Percentiles rank a stretch among this genome's conserved stretches.
Evolutionary conservation across 2,888 invertebrate genomes (phyloP).

Genomic region (Formica aserva): DNA sequence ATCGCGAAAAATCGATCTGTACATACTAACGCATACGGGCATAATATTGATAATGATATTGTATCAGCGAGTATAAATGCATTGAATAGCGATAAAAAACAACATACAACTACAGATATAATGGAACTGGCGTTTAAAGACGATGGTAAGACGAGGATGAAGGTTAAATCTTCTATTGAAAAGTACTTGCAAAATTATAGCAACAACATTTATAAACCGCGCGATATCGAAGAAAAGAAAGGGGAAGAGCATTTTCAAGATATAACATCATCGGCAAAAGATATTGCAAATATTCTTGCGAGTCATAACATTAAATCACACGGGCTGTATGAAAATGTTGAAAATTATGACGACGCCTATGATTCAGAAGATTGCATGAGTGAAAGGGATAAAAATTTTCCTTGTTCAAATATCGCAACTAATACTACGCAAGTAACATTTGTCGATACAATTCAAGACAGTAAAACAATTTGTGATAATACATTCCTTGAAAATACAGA

Average conservation of each 20-base stretch:
- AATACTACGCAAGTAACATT: not conserved
- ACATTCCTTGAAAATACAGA: not conserved
- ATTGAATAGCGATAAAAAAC: slow-evolving; percentile 18
- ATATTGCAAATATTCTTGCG: slow-evolving; percentile 66
- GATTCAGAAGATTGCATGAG: slow-evolving; percentile 12
- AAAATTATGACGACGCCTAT: not conserved
- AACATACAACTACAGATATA: not conserved
- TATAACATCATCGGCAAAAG: slow-evolving; percentile 49
- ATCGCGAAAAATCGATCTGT: slow-evolving; percentile 5
- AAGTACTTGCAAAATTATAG: slow-evolving; percentile 48
- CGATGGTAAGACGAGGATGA: not conserved
- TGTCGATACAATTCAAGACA: not conserved
- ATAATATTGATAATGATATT: not conserved
- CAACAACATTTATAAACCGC: not conserved
- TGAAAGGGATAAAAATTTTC: not conserved
- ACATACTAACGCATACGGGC: not conserved
- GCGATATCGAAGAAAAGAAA: not conserved
- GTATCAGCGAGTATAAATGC: not conserved
- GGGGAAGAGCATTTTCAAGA: not conserved
- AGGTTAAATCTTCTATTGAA: slow-evolving; percentile 40
- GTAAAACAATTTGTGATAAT: not conserved
- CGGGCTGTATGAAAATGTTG: slow-evolving; percentile 39
- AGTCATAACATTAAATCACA: slow-evolving; percentile 62
- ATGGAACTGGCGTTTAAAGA: not conserved
- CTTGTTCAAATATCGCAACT: not conserved